A percentile compares a stretch with the other conserved stretches of the same genome.
These are phyloP conservation scores for Tautogolabrus adspersus DNA, from an alignment of 2,113 vertebrate genomes.

Conservation along the genomic window DNA sequence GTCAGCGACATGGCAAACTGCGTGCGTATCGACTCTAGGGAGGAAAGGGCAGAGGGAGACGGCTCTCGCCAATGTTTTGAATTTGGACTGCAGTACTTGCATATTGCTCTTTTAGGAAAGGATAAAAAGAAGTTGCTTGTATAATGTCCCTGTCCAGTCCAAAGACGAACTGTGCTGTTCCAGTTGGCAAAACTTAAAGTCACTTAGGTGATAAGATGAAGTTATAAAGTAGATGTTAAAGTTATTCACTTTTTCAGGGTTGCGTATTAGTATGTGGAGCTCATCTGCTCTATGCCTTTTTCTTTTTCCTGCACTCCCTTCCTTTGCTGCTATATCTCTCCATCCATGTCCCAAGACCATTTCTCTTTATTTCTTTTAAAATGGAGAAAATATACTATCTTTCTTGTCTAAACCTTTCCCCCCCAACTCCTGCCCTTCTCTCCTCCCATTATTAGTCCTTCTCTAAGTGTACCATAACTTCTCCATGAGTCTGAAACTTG, in stretches of 20 bases:
- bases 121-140: too few relatives aligned
- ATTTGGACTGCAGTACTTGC: too few relatives aligned
- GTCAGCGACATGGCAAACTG: too few relatives aligned
- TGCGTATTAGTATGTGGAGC: constrained; percentile 35
- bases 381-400: constrained; percentile 56
- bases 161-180: neutral
- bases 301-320: constrained; percentile 17
- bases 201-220: constrained; percentile 14
- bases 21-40: too few relatives aligned
- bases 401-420: neutral
- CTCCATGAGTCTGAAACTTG: neutral
- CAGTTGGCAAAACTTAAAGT: constrained; percentile 1
- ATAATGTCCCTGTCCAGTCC: neutral
- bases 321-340: constrained; percentile 20
- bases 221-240: constrained; percentile 20
- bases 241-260: neutral
- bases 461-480: neutral
- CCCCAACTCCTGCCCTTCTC: neutral
- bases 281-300: constrained; percentile 36
- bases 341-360: constrained; percentile 41
- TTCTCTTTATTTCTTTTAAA: constrained; percentile 41
- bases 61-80: too few relatives aligned
- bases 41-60: too few relatives aligned
- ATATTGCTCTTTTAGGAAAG: too few relatives aligned
- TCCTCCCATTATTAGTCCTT: neutral